Percentiles rank a stretch among this genome's conserved stretches.
These are phyloP conservation scores for Drosophila bunnanda DNA, from an alignment of 2,888 invertebrate species.

Conservation along the genomic window DNA sequence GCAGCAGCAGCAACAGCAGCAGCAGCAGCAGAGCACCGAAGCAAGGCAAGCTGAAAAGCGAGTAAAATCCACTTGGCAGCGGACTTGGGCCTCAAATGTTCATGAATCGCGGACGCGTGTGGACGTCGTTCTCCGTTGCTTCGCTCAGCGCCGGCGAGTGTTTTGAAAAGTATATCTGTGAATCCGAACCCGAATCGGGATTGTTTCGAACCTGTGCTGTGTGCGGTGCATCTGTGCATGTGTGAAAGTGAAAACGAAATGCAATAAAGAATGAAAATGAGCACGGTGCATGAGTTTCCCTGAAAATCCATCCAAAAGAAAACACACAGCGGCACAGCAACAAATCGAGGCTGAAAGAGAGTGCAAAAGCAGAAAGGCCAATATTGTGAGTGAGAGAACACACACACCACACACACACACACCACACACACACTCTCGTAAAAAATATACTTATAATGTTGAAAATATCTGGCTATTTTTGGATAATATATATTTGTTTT, in stretches of 20 bases:
- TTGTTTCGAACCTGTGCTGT: conserved; percentile 54
- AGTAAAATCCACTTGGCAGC: conserved; percentile 76
- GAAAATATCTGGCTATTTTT: conserved; percentile 79
- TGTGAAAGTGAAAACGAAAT: conserved; percentile 70
- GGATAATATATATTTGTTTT: conserved; percentile 70
- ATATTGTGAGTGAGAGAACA: conserved; percentile 65
- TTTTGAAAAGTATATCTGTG: conserved; percentile 21
- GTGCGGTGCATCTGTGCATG: conserved; percentile 26
- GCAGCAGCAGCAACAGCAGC: conserved; percentile 23
- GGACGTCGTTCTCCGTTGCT: conserved; percentile 61
- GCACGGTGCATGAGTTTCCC: conserved; percentile 75
- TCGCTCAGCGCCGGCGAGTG: conserved; percentile 20
- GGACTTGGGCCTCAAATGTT: conserved; percentile 72
- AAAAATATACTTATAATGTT: conserved; percentile 57
- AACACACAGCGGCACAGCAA: conserved; percentile 19
- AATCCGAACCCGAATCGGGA: conserved; percentile 36
- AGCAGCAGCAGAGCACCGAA: conserved; percentile 31
- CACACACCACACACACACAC: conserved; percentile 8
- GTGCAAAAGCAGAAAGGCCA: conserved; percentile 68
- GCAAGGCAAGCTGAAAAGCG: conserved; percentile 52
- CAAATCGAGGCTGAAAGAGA: conserved; percentile 35
- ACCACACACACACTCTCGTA: conserved; percentile 45
- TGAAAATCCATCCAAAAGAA: conserved; percentile 55
- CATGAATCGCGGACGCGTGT: conserved; percentile 81
- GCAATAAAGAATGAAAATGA: conserved; percentile 60